Base-by-base conservation (phyloP, 2,888 invertebrate genomes). In the Scaptomyza flava region DNA sequence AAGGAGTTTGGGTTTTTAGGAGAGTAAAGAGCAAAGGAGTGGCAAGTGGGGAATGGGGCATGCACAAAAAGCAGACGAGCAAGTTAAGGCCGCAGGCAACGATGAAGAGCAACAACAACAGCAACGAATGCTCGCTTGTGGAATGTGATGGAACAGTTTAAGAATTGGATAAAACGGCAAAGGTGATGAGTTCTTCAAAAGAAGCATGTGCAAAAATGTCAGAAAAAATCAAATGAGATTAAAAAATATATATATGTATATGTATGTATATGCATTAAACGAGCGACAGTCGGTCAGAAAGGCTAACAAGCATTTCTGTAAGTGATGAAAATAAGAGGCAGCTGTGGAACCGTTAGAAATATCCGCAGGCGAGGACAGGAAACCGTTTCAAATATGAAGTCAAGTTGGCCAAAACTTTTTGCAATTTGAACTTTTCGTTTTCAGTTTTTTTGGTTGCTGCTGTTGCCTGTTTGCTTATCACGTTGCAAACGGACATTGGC, bases 171-270 rank as follows among this genome's bases (percentile, higher is more conserved):
- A 51, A 63, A 56, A 31, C 48, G 36, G 52, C 53, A 52, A 62
- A 78, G 85, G 79, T 84, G 87, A 87, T 87, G 87, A 79, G 81
- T 86, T 83, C 80, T 86, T 72, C 72, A 72, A 72, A 77, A 27
- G 27, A 84, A 87, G 65, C 82, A 84, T 87, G 87, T 82, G 82
- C 85, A 75, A 79, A 41, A 80, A 60, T 85, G 85, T 85, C 84
- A 78, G 78, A 87, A 74, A 73, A 69, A 80, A 85, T 87, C 80
- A 80, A 78, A 82, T 74, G 80, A 78, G 86, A 82, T 87, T 82
- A 80, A 50, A 62, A 42, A 42, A 9, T 6, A 27, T 12, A 17
- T 12, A 17, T 14, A 33, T n/a, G 2, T 23, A 36, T 17, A 20
- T 6, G 6, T 3, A 2, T 8, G n/a, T 6, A n/a, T 23, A 23